A percentile compares a stretch with the other conserved stretches of the same genome.
These are phyloP conservation scores for Bostrychus sinensis DNA, from an alignment of 2,113 vertebrate species.

Conservation along the genomic window DNA sequence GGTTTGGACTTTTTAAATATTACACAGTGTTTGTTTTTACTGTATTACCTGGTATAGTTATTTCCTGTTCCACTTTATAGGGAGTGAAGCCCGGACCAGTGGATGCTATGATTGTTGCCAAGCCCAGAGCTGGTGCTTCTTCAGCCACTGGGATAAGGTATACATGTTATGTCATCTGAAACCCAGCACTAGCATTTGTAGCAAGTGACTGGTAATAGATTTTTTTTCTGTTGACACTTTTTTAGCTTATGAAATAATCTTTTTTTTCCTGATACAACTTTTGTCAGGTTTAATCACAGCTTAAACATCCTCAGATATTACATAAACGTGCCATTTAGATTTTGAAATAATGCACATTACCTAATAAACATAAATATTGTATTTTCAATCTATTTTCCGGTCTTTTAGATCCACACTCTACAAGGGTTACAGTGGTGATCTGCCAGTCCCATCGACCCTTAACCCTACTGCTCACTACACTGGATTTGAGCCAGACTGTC, in stretches of 20 bases:
- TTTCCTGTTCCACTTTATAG: neutral
- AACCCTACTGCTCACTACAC: neutral
- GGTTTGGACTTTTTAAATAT: neutral
- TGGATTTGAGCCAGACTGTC: neutral
- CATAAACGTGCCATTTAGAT: no score
- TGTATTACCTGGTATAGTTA: neutral
- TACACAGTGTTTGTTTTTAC: neutral
- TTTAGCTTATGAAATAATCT: no score
- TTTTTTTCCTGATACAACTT: no score
- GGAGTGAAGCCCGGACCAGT: neutral
- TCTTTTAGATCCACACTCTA: neutral
- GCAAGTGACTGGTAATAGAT: neutral
- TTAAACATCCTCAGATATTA: no score
- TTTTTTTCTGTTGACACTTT: no score
- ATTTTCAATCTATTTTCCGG: neutral
- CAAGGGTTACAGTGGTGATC: neutral
- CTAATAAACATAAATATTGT: neutral
- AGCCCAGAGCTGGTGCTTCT: neutral
- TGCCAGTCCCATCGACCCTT: neutral
- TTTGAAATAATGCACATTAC: no score
- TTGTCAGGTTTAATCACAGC: neutral
- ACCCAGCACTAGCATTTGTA: neutral
- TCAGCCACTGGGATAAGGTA: neutral
- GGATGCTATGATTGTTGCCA: neutral
- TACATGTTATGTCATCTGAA: no score